Evolutionary conservation across 2,888 invertebrate species (phyloP).

Genomic region (Diachrysia chrysitis): DNA sequence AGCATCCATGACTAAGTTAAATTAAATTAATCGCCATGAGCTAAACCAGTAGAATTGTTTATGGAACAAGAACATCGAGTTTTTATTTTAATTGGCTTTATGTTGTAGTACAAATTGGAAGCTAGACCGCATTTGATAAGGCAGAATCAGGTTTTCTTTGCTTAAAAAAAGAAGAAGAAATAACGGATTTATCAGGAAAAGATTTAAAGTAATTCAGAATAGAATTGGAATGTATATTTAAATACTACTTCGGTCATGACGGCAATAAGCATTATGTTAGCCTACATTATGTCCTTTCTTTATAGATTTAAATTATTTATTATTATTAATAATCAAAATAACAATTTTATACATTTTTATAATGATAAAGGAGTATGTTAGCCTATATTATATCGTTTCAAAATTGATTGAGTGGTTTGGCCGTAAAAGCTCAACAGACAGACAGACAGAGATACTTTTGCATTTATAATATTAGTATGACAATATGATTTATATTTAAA

Average conservation of each 20-base stretch:
- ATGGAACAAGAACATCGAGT: conserved; percentile 40
- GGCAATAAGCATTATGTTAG: too few species aligned
- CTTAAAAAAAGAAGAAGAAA: background rate
- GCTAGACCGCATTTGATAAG: conserved; percentile 38
- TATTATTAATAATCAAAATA: too few species aligned
- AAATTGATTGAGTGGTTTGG: too few species aligned
- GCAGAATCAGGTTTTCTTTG: conserved; percentile 12
- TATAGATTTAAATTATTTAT: too few species aligned
- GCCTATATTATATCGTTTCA: too few species aligned
- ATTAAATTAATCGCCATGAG: conserved; percentile 54
- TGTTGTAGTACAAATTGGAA: conserved; percentile 47
- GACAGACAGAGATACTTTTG: too few species aligned
- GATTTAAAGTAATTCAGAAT: background rate
- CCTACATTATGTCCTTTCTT: too few species aligned
- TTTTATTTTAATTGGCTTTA: conserved; percentile 47
- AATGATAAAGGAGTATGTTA: too few species aligned
- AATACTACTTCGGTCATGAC: too few species aligned
- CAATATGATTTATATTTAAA: background rate
- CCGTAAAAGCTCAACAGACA: background rate
- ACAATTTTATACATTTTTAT: too few species aligned
- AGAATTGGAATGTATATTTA: background rate
- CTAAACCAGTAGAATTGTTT: conserved; percentile 36
- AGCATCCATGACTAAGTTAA: conserved; percentile 38
- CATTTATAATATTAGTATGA: background rate
- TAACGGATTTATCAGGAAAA: background rate